Evolutionary conservation across 1,140 invertebrate species (phyloP).

Genomic region (Lasioglossum baleicum): DNA sequence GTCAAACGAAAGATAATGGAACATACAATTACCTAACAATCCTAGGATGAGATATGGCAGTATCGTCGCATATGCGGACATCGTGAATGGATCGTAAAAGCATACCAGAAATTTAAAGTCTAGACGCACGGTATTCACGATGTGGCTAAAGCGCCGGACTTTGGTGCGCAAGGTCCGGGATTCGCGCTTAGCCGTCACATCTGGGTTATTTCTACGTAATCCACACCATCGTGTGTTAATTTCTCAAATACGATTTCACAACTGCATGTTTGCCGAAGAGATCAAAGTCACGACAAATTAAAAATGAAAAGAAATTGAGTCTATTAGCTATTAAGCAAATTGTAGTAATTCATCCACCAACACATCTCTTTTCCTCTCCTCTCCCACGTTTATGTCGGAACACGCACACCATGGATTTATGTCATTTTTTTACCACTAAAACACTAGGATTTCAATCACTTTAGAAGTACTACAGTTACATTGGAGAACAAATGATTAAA

Average conservation of each 20-base stretch:
- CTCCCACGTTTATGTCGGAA: slow-evolving; percentile 44
- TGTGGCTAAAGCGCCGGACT: slow-evolving; percentile 42
- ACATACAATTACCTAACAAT: slow-evolving; percentile 72
- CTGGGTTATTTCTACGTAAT: slow-evolving; percentile 37
- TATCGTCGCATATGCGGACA: slow-evolving; percentile 72
- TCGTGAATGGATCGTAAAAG: slow-evolving; percentile 72
- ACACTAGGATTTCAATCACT: too few relatives aligned
- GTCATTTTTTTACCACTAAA: too few relatives aligned
- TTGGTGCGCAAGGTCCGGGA: slow-evolving; percentile 43
- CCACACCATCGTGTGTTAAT: slow-evolving; percentile 10
- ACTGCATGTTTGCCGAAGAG: not conserved
- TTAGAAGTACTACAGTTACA: too few relatives aligned
- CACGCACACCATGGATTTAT: slow-evolving; percentile 57
- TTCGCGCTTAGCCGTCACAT: slow-evolving; percentile 40
- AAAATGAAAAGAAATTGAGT: slow-evolving; percentile 39
- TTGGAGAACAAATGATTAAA: too few relatives aligned
- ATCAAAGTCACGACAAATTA: not conserved
- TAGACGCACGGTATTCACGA: slow-evolving; percentile 31
- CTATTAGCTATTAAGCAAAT: slow-evolving; percentile 75
- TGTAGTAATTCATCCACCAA: slow-evolving; percentile 74
- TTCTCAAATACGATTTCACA: not conserved
- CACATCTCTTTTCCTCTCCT: slow-evolving; percentile 67
- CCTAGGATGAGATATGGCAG: slow-evolving; percentile 72
- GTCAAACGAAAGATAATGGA: slow-evolving; percentile 34
- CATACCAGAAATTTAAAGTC: slow-evolving; percentile 72